phyloP scores from a whole-genome alignment of 2,113 vertebrate species.

The Junco hyemalis region DNA sequence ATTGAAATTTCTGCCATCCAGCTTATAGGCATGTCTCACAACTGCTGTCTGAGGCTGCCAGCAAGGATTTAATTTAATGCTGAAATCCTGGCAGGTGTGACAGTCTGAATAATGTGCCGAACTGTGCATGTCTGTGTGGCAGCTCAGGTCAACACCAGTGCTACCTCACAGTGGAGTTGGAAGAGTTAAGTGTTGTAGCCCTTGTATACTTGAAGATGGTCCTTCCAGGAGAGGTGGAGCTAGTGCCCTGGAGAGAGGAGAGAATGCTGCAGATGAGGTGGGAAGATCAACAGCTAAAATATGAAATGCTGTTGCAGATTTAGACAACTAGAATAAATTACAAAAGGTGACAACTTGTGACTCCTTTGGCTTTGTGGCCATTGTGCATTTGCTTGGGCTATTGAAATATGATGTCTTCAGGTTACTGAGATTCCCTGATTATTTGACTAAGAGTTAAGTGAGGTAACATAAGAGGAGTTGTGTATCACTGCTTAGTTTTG shows the following conservation, averaged over 20 bases:
- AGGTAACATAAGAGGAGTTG: background rate
- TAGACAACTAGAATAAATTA: background rate
- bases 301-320: background rate
- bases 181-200: background rate
- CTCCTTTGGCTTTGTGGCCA: background rate
- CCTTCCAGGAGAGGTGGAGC: background rate
- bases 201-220: background rate
- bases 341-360: background rate
- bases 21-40: accelerated
- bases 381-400: background rate
- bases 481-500: background rate
- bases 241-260: background rate
- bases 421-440: background rate
- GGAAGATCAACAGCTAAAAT: background rate
- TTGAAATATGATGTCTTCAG: accelerated
- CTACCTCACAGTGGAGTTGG: background rate
- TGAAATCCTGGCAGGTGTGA: background rate
- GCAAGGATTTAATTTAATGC: background rate
- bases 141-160: background rate
- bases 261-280: background rate
- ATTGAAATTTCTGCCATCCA: background rate
- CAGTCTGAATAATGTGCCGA: accelerated
- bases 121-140: accelerated
- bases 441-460: background rate
- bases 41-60: background rate